A percentile compares a stretch with the other conserved stretches of the same genome.
Evolutionary conservation across 1,140 invertebrate species (phyloP).

Genomic region (Pachypsylla venusta): DNA sequence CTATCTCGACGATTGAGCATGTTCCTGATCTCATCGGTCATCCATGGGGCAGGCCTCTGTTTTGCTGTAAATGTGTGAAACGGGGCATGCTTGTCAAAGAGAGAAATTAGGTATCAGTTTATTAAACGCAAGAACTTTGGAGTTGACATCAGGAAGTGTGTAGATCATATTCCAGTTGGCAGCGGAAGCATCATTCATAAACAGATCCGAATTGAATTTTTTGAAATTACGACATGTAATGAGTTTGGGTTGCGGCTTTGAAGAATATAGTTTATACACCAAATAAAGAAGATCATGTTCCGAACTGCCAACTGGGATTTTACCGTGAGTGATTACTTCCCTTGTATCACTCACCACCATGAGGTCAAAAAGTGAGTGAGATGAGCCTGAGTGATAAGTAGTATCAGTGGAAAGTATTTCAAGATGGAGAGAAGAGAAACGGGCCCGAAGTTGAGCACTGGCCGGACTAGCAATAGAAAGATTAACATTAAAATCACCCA

Average conservation of each 20-base stretch:
- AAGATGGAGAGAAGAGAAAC: background rate
- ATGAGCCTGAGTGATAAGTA: background rate
- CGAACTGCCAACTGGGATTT: background rate
- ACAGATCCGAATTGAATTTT: background rate
- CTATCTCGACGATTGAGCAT: background rate
- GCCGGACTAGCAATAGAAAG: background rate
- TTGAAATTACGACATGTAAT: background rate
- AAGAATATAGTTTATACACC: background rate
- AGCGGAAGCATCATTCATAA: background rate
- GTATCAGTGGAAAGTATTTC: background rate
- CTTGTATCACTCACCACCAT: no score
- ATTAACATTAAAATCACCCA: background rate
- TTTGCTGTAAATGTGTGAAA: background rate
- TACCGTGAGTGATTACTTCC: background rate
- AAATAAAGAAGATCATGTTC: no score
- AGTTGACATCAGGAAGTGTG: background rate
- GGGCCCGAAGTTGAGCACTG: background rate
- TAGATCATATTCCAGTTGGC: background rate
- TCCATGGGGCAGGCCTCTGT: background rate
- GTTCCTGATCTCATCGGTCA: background rate
- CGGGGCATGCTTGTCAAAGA: no score
- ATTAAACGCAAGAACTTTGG: background rate
- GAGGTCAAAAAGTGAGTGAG: background rate
- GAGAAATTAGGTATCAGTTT: background rate
- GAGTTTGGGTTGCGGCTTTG: background rate